Conservation (phyloP, 2,797 vertebrate genomes). For the Oreochromis mossambicus region DNA sequence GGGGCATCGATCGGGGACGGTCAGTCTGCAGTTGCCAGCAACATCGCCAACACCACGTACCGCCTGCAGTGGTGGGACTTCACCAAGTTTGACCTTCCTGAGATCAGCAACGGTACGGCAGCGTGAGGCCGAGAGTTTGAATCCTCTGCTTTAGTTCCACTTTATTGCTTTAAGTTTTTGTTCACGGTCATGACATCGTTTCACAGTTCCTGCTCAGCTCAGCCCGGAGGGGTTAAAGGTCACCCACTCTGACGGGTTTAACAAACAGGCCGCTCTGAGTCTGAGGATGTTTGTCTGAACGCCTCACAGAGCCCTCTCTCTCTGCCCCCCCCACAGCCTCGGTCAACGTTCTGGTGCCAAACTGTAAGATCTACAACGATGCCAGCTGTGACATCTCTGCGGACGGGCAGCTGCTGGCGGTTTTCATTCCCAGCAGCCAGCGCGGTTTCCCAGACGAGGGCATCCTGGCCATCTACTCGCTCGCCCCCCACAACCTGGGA, state of each 20-base stretch:
- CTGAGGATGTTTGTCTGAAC: neutral
- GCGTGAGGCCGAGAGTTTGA: neutral
- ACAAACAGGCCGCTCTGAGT: neutral
- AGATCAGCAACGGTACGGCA: constrained; percentile 94
- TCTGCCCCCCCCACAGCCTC: constrained; percentile 74
- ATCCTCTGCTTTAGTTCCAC: neutral
- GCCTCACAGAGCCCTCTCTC: neutral
- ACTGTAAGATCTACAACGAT: constrained; percentile 99
- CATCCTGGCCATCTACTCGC: constrained; percentile 94
- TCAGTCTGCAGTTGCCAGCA: constrained; percentile 98
- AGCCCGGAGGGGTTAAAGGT: neutral
- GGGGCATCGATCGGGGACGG: constrained; percentile 97
- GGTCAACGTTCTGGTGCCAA: constrained; percentile 95
- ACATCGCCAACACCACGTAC: constrained; percentile 98
- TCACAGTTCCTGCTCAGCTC: neutral
- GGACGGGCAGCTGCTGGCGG: constrained; percentile 94
- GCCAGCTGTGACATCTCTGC: constrained; percentile 98
- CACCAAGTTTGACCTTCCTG: constrained; percentile 96
- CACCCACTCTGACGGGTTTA: neutral
- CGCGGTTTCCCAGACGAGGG: constrained; percentile 97
- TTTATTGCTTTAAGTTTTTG: neutral
- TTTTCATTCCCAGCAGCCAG: constrained; percentile 98
- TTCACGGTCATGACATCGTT: neutral
- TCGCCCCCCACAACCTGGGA: constrained; percentile 96
- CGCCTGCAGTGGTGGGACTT: constrained; percentile 99